These are phyloP conservation scores for Nibea coibor DNA, from an alignment of 2,113 vertebrate genomes.

Conservation along the genomic window DNA sequence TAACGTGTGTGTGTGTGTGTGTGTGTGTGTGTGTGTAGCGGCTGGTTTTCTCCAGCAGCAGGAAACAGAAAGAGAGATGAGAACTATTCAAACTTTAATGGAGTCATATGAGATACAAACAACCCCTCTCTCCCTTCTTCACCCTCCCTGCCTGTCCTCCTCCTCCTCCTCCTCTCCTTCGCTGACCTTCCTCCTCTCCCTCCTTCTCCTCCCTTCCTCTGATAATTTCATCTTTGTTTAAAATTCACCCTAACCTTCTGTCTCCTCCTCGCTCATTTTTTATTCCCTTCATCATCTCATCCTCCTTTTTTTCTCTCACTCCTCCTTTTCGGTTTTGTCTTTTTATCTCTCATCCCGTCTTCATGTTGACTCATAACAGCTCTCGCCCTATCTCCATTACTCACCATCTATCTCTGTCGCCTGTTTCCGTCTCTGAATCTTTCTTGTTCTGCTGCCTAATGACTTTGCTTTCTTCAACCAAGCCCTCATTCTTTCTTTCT, in stretches of 20 bases:
- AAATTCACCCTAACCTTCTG: conserved; percentile 17
- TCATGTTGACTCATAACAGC: conserved; percentile 50
- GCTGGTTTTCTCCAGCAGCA: conserved; percentile 27
- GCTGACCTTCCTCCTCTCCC: conserved; percentile 31
- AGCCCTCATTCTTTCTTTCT: not conserved
- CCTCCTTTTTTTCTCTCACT: conserved; percentile 25
- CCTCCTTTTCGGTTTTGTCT: conserved; percentile 35
- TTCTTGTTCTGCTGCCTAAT: conserved; percentile 20
- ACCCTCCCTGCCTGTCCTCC: not conserved
- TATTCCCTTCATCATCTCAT: conserved; percentile 50
- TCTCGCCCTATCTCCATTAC: conserved; percentile 37
- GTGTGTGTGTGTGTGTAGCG: not conserved
- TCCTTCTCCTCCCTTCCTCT: conserved; percentile 18
- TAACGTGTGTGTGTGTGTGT: conserved; percentile 12
- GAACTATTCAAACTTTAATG: conserved; percentile 69
- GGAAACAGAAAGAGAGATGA: conserved; percentile 46
- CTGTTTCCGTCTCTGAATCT: conserved; percentile 12
- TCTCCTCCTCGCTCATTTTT: conserved; percentile 33
- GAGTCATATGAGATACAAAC: conserved; percentile 53
- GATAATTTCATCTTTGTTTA: conserved; percentile 32
- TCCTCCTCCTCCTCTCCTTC: conserved; percentile 13
- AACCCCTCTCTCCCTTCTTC: not conserved
- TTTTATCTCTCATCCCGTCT: conserved; percentile 44
- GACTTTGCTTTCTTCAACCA: conserved; percentile 9
- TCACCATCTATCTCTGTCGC: conserved; percentile 47